Conservation (phyloP, 2,888 invertebrate species). For the Gymnosoma rotundatum region DNA sequence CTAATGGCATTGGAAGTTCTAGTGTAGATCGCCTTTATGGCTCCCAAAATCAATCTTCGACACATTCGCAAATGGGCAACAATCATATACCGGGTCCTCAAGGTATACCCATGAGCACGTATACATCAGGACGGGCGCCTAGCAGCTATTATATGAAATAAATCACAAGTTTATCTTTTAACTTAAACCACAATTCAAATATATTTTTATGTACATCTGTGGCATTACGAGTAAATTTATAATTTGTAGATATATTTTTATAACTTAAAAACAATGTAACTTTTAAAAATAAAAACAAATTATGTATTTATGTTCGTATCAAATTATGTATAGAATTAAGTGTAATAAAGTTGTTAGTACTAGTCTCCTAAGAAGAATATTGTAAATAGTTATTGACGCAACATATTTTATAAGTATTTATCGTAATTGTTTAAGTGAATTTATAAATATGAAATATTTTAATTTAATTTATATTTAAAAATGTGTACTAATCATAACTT, state of each 20-base stretch:
- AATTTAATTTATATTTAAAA: slow-evolving; percentile 24
- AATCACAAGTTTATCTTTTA: slow-evolving; percentile 26
- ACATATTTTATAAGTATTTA: slow-evolving; percentile 20
- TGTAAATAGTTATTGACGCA: slow-evolving; percentile 58
- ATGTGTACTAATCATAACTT: slow-evolving; percentile 63
- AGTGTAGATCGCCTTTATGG: slow-evolving; percentile 82
- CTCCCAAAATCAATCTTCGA: slow-evolving; percentile 80
- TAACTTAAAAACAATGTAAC: not conserved
- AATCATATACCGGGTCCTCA: slow-evolving; percentile 84
- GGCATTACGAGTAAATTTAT: slow-evolving; percentile 7
- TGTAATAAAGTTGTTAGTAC: slow-evolving; percentile 37
- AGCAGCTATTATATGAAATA: slow-evolving; percentile 83
- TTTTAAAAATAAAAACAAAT: too few species aligned
- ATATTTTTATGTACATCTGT: not conserved
- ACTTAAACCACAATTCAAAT: slow-evolving; percentile 9
- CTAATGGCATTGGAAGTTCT: slow-evolving; percentile 82
- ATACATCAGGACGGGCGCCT: slow-evolving; percentile 89
- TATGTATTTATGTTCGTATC: too few species aligned
- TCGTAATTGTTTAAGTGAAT: slow-evolving; percentile 33
- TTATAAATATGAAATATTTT: slow-evolving; percentile 24
- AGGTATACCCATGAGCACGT: slow-evolving; percentile 91
- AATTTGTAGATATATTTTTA: slow-evolving; percentile 46
- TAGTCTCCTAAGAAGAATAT: slow-evolving; percentile 60
- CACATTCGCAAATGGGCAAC: slow-evolving; percentile 72
- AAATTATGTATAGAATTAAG: slow-evolving; percentile 3